phyloP scores from a whole-genome alignment of 2,888 invertebrate species.

The Scelioninae gen. 1 region DNA sequence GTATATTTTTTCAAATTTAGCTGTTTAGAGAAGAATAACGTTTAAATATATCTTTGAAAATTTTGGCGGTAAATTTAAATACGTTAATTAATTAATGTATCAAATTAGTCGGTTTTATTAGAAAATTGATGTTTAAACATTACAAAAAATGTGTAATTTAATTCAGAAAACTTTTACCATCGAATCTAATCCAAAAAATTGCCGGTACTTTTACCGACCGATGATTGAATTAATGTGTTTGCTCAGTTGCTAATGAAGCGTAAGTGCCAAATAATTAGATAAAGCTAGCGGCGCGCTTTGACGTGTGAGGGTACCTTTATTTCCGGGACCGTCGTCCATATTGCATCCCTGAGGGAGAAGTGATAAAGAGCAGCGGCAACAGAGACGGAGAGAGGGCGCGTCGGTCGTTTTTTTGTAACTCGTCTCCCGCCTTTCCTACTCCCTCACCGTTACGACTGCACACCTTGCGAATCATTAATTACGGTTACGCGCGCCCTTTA shows the following conservation, averaged over 20 bases:
- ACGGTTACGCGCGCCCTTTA: slow-evolving; percentile 67
- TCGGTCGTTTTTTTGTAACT: slow-evolving; percentile 70
- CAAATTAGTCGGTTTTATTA: too few species aligned
- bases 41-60: too few species aligned
- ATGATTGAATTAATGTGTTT: slow-evolving; percentile 60
- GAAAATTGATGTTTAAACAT: neutral
- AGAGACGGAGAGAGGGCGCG: slow-evolving; percentile 14
- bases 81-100: too few species aligned
- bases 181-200: slow-evolving; percentile 3
- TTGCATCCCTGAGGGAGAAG: slow-evolving; percentile 61
- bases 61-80: neutral
- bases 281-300: slow-evolving; percentile 44
- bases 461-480: slow-evolving; percentile 77
- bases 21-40: too few species aligned
- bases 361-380: slow-evolving; percentile 3
- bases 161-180: too few species aligned
- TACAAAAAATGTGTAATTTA: too few species aligned
- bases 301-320: slow-evolving; percentile 70
- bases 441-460: slow-evolving; percentile 58
- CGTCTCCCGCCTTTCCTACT: slow-evolving; percentile 50
- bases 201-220: slow-evolving; percentile 12
- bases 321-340: slow-evolving; percentile 66
- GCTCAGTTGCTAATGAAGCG: slow-evolving; percentile 58
- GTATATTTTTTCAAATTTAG: too few species aligned
- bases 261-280: slow-evolving; percentile 66